These are phyloP conservation scores for Lagria hirta DNA, from an alignment of 2,888 invertebrate species.

Conservation along the genomic window DNA sequence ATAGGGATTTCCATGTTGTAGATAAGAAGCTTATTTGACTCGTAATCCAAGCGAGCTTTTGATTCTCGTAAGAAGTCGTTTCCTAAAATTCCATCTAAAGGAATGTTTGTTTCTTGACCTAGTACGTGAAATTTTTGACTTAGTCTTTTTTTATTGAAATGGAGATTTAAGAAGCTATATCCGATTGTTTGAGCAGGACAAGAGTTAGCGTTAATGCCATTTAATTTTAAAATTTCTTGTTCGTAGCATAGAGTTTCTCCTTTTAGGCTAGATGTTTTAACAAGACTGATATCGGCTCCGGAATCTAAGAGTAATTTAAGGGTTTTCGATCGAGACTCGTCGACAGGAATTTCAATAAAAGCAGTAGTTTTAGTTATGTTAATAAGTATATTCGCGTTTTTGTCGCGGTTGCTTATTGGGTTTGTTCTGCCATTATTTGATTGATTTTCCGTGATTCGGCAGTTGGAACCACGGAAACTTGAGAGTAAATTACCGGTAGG, in stretches of 20 bases:
- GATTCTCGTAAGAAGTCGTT: conserved; percentile 20
- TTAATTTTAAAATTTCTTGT: conserved; percentile 4
- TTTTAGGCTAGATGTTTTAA: too few relatives aligned
- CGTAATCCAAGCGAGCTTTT: conserved; percentile 17
- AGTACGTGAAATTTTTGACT: conserved; percentile 7
- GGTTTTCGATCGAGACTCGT: conserved; percentile 2
- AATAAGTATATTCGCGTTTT: too few relatives aligned
- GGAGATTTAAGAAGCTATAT: conserved; percentile 3
- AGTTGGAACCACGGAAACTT: too few relatives aligned
- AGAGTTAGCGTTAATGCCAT: not conserved
- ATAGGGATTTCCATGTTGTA: not conserved
- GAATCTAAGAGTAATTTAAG: conserved; percentile 1
- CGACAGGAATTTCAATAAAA: conserved; percentile 5
- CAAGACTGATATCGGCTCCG: conserved; percentile 5
- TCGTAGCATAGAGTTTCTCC: too few relatives aligned
- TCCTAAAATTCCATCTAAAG: conserved; percentile 29
- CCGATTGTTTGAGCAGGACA: not conserved
- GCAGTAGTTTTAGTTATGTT: conserved; percentile 5
- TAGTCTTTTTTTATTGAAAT: not conserved
- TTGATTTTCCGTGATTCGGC: too few relatives aligned
- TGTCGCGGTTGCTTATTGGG: too few relatives aligned
- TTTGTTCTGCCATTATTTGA: too few relatives aligned
- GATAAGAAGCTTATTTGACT: conserved; percentile 5
- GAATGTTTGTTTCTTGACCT: conserved; percentile 6
- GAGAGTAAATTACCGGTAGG: too few relatives aligned